Base-by-base conservation (phyloP, 92 coral and sea anemone genomes). In the Porites evermanni region DNA sequence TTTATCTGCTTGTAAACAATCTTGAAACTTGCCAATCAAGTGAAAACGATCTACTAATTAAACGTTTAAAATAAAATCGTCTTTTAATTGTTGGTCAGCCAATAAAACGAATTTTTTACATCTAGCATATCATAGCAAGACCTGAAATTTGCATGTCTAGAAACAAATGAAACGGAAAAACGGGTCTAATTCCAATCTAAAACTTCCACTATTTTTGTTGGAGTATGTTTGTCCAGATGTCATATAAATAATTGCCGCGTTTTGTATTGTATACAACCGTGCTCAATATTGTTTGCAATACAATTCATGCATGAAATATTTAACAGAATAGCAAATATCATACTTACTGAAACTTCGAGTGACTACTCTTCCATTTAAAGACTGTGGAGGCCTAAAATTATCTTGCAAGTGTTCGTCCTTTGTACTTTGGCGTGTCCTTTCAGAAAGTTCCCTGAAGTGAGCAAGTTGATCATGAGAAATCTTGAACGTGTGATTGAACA, bases 361-460 rank as follows among this genome's bases (percentile, higher is more conserved):
- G 47, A 97, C 91, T 69, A 74, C 65, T 74, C 99, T 92, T 81
- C 87, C 83, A 75, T 95, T 88, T 16, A 97, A 80, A 21, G 92
- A 87, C 77, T 93, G 98, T 1, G 89, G 91, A 32, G 97, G 97
- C 79, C 99, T 90, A 78, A 90, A 95, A 83, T 97, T 97, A 63
- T 94, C 89, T 1, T 88, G 90, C 77, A 97, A 64, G 18, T 75
- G 79, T 0, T 9, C 82, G 6, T 56, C 76, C 74, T 91, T 86
- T 4, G 93, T 89, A 38, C 70, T 56, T 69, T 88, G 94, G 23
- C 47, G 59, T 4, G 75, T 70, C 12, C 70, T 89, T 0, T 88
- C 77, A 20, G 53, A 86, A 64, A 93, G 80, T 3, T 67, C 44
- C 16, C 96, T 84, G 72, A 97, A 93, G 8, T 44, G 18, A 5